These are phyloP conservation scores for Peromyscus leucopus DNA, from an alignment of 2,113 vertebrate species.

Conservation along the genomic window DNA sequence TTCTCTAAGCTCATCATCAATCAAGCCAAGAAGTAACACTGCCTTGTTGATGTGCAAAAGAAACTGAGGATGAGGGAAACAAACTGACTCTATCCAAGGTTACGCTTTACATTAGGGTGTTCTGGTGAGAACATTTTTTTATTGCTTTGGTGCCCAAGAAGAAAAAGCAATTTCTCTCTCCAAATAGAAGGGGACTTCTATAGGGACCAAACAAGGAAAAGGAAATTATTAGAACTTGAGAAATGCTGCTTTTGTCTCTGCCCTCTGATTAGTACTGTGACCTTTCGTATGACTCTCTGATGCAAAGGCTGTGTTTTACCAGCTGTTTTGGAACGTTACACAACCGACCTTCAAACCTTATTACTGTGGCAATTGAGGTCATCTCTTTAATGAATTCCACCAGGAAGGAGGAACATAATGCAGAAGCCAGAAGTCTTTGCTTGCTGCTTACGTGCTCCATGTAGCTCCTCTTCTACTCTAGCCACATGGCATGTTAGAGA, in stretches of 20 bases:
- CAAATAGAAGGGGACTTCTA: conserved; percentile 37
- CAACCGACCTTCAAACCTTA: conserved; percentile 29
- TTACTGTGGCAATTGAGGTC: not conserved
- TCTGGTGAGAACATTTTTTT: not conserved
- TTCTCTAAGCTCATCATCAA: not conserved
- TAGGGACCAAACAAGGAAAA: conserved; percentile 4
- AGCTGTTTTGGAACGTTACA: not conserved
- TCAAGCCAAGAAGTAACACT: not conserved
- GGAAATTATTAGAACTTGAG: not conserved
- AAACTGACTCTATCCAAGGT: conserved; percentile 16
- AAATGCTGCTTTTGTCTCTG: conserved; percentile 33
- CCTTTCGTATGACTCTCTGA: not conserved
- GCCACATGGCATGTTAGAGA: not conserved
- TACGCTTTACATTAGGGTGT: not conserved
- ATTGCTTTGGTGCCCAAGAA: conserved; percentile 50
- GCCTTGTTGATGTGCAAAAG: not conserved
- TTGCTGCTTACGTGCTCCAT: not conserved
- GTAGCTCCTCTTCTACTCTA: not conserved
- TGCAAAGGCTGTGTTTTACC: not conserved
- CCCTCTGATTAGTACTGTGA: conserved; percentile 22
- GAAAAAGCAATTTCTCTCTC: conserved; percentile 64
- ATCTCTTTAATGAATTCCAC: not conserved
- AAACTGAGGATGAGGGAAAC: not conserved
- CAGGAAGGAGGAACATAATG: not conserved
- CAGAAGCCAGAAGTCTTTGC: not conserved